Base-by-base conservation (phyloP, 1,140 invertebrate genomes). In the Andricus grossulariae region DNA sequence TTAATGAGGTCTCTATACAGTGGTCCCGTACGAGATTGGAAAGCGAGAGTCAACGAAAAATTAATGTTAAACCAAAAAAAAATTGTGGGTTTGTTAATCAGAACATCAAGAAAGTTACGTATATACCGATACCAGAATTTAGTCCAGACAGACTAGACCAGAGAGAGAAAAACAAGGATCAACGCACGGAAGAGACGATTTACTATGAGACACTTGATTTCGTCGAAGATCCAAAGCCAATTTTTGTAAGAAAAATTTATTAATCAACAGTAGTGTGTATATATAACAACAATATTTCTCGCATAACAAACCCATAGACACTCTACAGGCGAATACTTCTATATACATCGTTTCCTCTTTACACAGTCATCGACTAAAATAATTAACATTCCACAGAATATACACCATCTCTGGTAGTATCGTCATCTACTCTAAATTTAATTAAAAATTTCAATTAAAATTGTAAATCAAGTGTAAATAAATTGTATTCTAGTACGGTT, bases 221-320 rank as follows among this genome's bases (percentile, higher is more conserved):
- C 52, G 82, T 87, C 75, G 80, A 87, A 87, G 84, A 88, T 88
- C 82, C 84, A 88, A 88, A 78, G 85, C 85, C 86, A 90, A 89
- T 90, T 86, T 89, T 89, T 80, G 75, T 89, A 88, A 86, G 84
- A 89, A 90, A 89, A 88, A 87, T 90, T 90, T 90, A 90, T 90
- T 90, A 89, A 89, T 84, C 84, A 88, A 90, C 87, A 89, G 81
- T 89, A 85, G 66, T 76, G 76, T 84, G 80, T 81, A 78, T 83
- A 78, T 83, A 70, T 82, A 89, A 89, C 84, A 88, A 89, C 83
- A 87, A 79, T 86, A 76, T 78, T 82, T 87, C 83, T 90, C 85
- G 87, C 85, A 89, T 89, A 89, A 90, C 87, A 88, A 89, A 88
- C 85, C 89, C 88, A 89, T 89, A 84, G 77, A 88, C 81, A 86